A percentile compares a stretch with the other conserved stretches of the same genome.
These are phyloP conservation scores for Amazona ochrocephala DNA, from an alignment of 2,797 vertebrate genomes.

Conservation along the genomic window DNA sequence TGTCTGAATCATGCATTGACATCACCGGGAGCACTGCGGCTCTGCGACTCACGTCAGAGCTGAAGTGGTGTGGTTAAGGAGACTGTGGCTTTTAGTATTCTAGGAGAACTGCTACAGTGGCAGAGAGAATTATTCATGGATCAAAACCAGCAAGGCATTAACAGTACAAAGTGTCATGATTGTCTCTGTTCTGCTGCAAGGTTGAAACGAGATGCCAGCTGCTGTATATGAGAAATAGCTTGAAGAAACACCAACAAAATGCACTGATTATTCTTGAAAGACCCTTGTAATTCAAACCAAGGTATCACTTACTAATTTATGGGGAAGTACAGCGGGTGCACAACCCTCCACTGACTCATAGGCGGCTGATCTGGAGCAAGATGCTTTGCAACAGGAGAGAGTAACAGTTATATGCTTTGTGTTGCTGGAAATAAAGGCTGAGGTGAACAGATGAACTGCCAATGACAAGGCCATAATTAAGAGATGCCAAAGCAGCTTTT, in stretches of 20 bases:
- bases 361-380: background rate
- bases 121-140: conserved; percentile 35
- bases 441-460: conserved; percentile 14
- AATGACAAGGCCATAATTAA: background rate
- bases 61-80: background rate
- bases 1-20: conserved; percentile 39
- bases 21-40: background rate
- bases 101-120: conserved; percentile 14
- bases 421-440: background rate
- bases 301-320: conserved; percentile 19
- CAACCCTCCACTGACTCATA: background rate
- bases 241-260: conserved; percentile 19
- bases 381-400: background rate
- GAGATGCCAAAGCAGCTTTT: conserved; percentile 18
- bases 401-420: background rate
- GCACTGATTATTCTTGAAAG: conserved; percentile 28
- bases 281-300: background rate
- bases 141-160: conserved; percentile 15
- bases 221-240: background rate
- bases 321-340: background rate
- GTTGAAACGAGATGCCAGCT: background rate
- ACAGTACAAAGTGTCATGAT: conserved; percentile 29
- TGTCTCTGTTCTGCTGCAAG: background rate
- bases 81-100: background rate
- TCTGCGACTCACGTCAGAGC: background rate